These are phyloP conservation scores for Pipistrellus kuhlii DNA, from an alignment of 2,797 vertebrate genomes.

Conservation along the genomic window DNA sequence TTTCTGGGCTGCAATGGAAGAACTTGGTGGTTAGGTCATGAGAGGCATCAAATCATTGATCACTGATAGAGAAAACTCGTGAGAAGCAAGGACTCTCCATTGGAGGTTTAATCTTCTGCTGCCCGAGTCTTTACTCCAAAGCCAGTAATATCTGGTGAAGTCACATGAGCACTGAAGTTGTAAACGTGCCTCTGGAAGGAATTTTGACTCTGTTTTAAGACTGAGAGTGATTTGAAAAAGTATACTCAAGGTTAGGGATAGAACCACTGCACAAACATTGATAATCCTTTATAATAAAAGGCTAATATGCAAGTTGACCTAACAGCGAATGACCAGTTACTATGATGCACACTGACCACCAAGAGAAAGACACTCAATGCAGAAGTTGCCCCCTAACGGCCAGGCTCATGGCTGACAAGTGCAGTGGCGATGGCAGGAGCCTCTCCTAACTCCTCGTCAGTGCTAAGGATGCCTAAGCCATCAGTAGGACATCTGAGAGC, in stretches of 20 bases:
- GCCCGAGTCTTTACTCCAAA: conserved; percentile 54
- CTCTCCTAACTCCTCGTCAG: too few species aligned
- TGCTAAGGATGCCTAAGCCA: too few species aligned
- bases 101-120: conserved; percentile 57
- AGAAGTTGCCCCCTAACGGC: too few species aligned
- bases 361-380: too few species aligned
- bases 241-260: conserved; percentile 48
- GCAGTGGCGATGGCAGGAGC: too few species aligned
- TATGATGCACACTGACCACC: too few species aligned
- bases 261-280: conserved; percentile 4
- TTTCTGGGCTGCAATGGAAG: conserved; percentile 32
- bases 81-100: conserved; percentile 40
- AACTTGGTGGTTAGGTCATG: conserved; percentile 45
- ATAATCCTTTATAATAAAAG: not conserved
- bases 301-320: too few species aligned
- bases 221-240: conserved; percentile 63
- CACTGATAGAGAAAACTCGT: conserved; percentile 42
- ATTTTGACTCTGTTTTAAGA: conserved; percentile 58
- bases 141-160: conserved; percentile 5
- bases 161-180: not conserved
- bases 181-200: conserved; percentile 55
- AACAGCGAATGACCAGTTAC: too few species aligned
- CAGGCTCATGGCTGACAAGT: too few species aligned
- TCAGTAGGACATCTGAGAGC: too few species aligned
- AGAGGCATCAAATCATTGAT: conserved; percentile 39